Evolutionary conservation across 2,888 invertebrate species (phyloP).

Genomic region (Nineta flava): DNA sequence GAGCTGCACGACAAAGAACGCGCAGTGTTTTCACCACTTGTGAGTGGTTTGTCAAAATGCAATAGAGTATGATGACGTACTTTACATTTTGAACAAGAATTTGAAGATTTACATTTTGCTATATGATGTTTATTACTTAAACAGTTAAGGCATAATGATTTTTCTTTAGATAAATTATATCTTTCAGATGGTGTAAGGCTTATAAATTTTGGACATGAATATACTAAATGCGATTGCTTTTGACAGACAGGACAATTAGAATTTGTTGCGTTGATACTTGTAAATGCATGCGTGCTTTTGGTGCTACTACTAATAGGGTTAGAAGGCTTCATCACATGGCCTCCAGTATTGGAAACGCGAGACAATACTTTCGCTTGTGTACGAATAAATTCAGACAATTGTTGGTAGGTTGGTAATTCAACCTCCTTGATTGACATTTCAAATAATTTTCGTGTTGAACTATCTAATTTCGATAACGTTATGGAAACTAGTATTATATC

Average conservation of each 20-base stretch:
- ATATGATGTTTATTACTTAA: not conserved
- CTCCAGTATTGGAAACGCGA: not conserved
- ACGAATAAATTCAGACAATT: not conserved
- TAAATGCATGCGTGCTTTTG: not conserved
- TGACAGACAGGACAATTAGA: not conserved
- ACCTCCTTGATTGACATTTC: not conserved
- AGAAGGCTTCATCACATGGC: not conserved
- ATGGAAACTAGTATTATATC: not conserved
- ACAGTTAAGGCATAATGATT: not conserved
- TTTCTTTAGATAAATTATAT: not conserved
- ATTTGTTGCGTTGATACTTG: not conserved
- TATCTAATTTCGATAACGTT: not conserved
- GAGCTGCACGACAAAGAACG: no score
- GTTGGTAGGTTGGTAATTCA: not conserved
- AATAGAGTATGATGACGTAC: not conserved
- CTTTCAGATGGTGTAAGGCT: not conserved
- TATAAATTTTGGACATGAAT: not conserved
- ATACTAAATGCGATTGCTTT: not conserved
- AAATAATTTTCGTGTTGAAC: not conserved
- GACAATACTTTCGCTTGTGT: not conserved
- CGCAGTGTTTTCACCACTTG: no score
- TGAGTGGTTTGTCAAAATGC: not conserved
- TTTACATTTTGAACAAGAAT: not conserved
- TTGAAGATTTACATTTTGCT: not conserved
- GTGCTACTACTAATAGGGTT: not conserved